These are phyloP conservation scores for Steinernema feltiae DNA, from an alignment of 1,140 invertebrate species.

Conservation along the genomic window DNA sequence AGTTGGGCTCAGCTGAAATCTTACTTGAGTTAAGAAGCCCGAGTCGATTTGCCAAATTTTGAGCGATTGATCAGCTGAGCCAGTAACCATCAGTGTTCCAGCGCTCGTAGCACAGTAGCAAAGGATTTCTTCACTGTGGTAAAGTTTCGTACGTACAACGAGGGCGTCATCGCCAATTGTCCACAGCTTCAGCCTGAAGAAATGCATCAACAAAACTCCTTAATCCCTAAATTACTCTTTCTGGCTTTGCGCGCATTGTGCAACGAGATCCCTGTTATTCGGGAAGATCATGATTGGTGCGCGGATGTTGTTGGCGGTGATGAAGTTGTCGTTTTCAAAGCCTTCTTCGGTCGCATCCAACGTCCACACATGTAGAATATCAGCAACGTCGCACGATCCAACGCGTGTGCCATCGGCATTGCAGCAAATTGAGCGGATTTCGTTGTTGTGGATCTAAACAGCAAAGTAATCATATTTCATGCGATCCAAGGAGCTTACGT, in stretches of 20 bases:
- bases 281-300: constrained; percentile 29
- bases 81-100: constrained; percentile 34
- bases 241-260: constrained; percentile 24
- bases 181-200: constrained; percentile 44
- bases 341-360: constrained; percentile 22
- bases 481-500: too few relatives aligned
- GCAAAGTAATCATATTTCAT: background rate
- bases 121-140: constrained; percentile 38
- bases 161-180: constrained; percentile 26
- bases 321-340: constrained; percentile 21
- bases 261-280: constrained; percentile 24
- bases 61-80: constrained; percentile 36
- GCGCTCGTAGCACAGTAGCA: constrained; percentile 28
- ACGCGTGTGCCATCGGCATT: constrained; percentile 16
- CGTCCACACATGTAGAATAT: constrained; percentile 21
- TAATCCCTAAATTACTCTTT: constrained; percentile 28
- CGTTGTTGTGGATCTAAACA: constrained; percentile 19
- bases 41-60: constrained; percentile 39
- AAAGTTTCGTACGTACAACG: constrained; percentile 22
- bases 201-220: background rate
- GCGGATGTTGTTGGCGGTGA: constrained; percentile 23
- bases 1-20: too few relatives aligned
- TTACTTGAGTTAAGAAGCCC: constrained; percentile 36
- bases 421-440: constrained; percentile 24
- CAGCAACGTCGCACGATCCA: constrained; percentile 15